Conservation (phyloP, 35 echinoderm and acorn worm genomes). For the Strongylocentrotus purpuratus region DNA sequence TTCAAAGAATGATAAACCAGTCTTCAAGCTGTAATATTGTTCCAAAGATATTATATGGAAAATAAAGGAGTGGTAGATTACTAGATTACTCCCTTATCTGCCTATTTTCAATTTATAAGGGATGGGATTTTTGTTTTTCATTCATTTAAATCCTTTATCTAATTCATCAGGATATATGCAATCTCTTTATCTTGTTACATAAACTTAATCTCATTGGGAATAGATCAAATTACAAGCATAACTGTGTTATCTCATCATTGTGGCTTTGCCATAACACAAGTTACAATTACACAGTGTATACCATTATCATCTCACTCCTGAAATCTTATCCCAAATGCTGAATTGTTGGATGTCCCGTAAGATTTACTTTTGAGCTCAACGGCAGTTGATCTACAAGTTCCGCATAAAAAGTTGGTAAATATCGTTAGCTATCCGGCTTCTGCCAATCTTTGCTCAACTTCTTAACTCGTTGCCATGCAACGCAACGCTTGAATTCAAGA, state of each 20-base stretch:
- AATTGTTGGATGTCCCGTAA: not conserved
- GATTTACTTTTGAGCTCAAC: conserved; percentile 34
- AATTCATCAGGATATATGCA: not conserved
- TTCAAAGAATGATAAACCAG: not conserved
- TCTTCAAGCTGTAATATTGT: not conserved
- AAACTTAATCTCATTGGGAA: not conserved
- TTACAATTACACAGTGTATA: not conserved
- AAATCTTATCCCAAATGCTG: not conserved
- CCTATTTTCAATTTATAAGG: too few relatives aligned
- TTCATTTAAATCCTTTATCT: not conserved
- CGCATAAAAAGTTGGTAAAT: not conserved
- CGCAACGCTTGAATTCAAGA: conserved; percentile 50
- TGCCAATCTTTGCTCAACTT: conserved; percentile 25
- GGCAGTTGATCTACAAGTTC: not conserved
- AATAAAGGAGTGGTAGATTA: not conserved
- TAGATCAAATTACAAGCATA: not conserved
- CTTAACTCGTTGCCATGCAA: conserved; percentile 51
- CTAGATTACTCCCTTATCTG: too few relatives aligned
- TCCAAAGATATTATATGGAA: not conserved
- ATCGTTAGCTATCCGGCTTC: not conserved
- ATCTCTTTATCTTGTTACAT: not conserved
- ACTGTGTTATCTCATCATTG: conserved; percentile 2
- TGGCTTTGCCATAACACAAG: not conserved
- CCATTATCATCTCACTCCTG: not conserved
- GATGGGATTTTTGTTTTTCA: too few relatives aligned